A percentile compares a stretch with the other conserved stretches of the same genome.
Conservation (phyloP, 2,113 vertebrate species). For the Puffinus mauretanicus region DNA sequence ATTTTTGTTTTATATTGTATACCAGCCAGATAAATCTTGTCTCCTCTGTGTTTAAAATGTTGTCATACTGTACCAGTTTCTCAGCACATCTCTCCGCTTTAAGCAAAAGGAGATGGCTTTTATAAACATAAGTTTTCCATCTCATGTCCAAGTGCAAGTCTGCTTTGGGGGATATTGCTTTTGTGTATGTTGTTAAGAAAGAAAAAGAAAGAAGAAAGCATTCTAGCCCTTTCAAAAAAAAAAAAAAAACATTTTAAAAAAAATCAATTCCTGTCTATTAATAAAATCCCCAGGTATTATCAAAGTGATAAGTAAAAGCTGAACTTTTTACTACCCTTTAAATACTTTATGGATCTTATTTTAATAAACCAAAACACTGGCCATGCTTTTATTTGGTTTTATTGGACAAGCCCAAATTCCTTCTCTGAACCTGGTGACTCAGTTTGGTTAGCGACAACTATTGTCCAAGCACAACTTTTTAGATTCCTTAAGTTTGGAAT, state of each 20-base stretch:
- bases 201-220: slow-evolving; percentile 31
- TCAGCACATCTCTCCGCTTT: slow-evolving; percentile 43
- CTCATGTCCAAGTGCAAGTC: slow-evolving; percentile 58
- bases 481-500: background rate
- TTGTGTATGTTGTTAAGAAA: slow-evolving; percentile 30
- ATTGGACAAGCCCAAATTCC: background rate
- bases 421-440: background rate
- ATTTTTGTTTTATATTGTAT: slow-evolving; percentile 56
- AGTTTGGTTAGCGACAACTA: background rate
- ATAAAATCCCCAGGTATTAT: background rate
- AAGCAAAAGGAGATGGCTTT: slow-evolving; percentile 59
- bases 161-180: slow-evolving; percentile 48
- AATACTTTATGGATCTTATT: background rate
- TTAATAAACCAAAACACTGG: background rate
- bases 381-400: background rate
- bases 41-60: slow-evolving; percentile 64
- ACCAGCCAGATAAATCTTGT: slow-evolving; percentile 45
- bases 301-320: background rate
- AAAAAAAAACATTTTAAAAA: background rate
- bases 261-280: background rate
- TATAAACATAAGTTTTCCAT: slow-evolving; percentile 57
- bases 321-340: background rate
- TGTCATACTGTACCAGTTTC: slow-evolving; percentile 63
- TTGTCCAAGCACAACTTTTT: slow-evolving; percentile 1
- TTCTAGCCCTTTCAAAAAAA: background rate